phyloP scores from a whole-genome alignment of 2,888 invertebrate species.

The Tipula unca region DNA sequence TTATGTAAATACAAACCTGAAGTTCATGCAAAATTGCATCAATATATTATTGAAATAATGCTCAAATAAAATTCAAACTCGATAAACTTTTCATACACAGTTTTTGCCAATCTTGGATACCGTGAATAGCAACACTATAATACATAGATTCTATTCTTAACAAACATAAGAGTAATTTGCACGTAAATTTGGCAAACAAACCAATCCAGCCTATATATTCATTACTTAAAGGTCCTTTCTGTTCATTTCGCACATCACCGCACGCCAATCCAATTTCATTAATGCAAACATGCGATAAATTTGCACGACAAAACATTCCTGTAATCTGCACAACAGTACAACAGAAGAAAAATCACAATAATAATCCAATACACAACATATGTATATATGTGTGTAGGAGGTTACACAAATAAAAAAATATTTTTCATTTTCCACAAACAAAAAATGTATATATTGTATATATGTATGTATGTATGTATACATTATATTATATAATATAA shows the following conservation, averaged over 20 bases:
- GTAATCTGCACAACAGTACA: neutral
- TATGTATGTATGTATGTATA: no score
- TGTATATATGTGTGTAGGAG: neutral
- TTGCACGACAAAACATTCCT: neutral
- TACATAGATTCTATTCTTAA: no score
- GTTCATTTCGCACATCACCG: neutral
- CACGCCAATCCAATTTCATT: neutral
- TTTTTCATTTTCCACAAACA: neutral
- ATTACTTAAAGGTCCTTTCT: neutral
- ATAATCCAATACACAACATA: neutral
- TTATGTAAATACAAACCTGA: no score
- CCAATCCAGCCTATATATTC: neutral
- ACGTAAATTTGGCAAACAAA: no score
- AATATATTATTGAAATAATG: no score
- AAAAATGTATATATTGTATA: neutral
- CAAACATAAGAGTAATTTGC: no score
- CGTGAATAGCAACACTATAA: no score
- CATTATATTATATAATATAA: no score
- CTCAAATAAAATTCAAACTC: no score
- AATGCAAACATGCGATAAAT: neutral
- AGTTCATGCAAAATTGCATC: no score
- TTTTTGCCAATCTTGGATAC: no score
- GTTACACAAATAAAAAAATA: neutral
- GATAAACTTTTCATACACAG: no score
- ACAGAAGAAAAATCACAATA: neutral